A percentile compares a stretch with the other conserved stretches of the same genome.
Conservation (phyloP, 2,113 vertebrate genomes). For the Sus scrofa region DNA sequence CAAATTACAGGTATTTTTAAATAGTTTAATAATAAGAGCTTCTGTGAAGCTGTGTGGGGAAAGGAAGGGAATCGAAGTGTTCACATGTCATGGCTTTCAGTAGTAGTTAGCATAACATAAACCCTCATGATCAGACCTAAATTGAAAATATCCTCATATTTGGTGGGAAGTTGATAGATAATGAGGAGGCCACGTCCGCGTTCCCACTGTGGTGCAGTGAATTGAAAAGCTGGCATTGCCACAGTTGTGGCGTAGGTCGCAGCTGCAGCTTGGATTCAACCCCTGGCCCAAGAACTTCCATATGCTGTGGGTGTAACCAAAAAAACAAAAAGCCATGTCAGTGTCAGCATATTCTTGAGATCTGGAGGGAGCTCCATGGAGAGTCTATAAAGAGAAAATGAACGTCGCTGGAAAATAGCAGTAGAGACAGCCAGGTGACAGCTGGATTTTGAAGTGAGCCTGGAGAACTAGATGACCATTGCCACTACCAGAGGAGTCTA, state of each 20-base stretch:
- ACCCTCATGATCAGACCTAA: not conserved
- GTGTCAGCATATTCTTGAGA: too few species aligned
- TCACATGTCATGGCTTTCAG: not conserved
- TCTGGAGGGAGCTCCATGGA: not conserved
- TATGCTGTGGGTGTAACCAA: too few species aligned
- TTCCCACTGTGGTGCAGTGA: too few species aligned
- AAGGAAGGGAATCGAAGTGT: not conserved
- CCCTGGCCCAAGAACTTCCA: too few species aligned
- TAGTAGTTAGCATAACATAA: not conserved
- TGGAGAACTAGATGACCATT: not conserved
- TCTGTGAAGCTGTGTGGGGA: not conserved
- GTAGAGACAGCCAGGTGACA: not conserved
- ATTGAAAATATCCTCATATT: too few species aligned
- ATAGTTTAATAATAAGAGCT: not conserved
- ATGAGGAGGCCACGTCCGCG: not conserved
- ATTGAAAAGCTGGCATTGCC: too few species aligned
- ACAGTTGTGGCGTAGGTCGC: too few species aligned
- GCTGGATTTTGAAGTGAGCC: not conserved
- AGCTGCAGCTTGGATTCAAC: too few species aligned
- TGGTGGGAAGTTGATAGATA: not conserved
- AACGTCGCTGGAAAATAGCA: not conserved
- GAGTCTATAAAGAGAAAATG: accelerated
- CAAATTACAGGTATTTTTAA: not conserved
- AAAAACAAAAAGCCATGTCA: not conserved
- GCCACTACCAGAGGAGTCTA: not conserved